phyloP scores from a whole-genome alignment of 2,113 vertebrate genomes.

The Solenodon paradoxus region DNA sequence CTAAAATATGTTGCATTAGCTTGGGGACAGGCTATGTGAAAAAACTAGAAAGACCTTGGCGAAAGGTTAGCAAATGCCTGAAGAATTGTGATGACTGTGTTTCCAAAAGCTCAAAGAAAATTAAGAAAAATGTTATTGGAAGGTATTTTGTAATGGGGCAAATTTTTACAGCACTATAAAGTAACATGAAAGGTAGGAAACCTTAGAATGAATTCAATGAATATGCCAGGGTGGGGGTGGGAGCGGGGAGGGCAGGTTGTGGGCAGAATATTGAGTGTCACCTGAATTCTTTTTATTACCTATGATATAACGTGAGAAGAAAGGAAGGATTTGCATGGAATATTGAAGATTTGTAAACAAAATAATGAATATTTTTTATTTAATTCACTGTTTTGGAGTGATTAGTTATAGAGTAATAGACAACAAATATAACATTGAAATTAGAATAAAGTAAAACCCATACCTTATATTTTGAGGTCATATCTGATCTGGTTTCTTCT shows the following conservation, averaged over 20 bases:
- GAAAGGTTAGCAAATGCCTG: not conserved
- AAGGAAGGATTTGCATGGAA: not conserved
- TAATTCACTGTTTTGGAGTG: not conserved
- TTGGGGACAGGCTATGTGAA: not conserved
- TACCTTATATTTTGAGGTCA: accelerated
- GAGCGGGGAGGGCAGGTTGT: not conserved
- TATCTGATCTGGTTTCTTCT: not conserved
- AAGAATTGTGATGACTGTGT: not conserved
- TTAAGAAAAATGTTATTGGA: not conserved
- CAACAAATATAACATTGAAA: not conserved
- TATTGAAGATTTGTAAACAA: not conserved
- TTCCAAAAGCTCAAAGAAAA: not conserved
- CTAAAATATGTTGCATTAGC: not conserved
- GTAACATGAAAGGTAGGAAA: not conserved
- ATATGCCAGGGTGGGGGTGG: too few relatives aligned
- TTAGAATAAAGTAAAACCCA: not conserved
- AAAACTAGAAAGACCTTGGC: not conserved
- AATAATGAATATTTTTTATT: not conserved
- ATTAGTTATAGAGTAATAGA: not conserved
- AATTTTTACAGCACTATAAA: not conserved
- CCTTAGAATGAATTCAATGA: too few relatives aligned
- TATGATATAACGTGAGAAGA: not conserved
- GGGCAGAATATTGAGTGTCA: not conserved
- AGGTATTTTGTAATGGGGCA: not conserved
- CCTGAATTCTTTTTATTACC: not conserved